Evolutionary conservation across 2,888 invertebrate species (phyloP), one percentile per base, ranked within the genome.

Genomic region (Eilema depressum): DNA sequence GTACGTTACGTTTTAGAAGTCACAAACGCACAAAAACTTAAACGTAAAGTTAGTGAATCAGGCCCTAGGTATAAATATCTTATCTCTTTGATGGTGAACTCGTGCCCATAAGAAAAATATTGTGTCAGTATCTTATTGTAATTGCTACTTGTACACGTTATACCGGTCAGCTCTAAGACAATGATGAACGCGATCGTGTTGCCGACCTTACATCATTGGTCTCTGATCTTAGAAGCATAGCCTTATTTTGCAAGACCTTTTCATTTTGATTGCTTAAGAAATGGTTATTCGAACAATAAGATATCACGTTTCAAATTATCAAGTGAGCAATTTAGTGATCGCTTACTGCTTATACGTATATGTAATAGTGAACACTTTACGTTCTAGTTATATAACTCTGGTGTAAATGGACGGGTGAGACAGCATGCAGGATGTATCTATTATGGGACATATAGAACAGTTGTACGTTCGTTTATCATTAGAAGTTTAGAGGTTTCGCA

Each of bases 141-240:
- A 80, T 81, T 76, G 81, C 81, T 83, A 80, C 79, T 76, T 73
- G 75, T 74, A 77, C 79, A 75, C 65, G 81, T 79, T 77, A 68
- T 72, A 86, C 89, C 86, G 87, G 88, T 88, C 80, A 78, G 56
- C 57, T 62, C 70, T 75, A 83, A 86, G 84, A 88, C 88, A 89
- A 89, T 86, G 81, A 84, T 80, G 80, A 81, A 83, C 82, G 79
- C 72, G 83, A 74, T 73, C 75, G 70, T 69, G 71, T 68, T 78
- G 69, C 72, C 78, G 77, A 84, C 76, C 84, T 90, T 90, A 89
- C 83, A 87, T 91, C 88, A 91, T 86, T 60, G 26, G 59, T 26
- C 25, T 85, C 81, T 76, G 79, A 82, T 82, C 79, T 82, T 78
- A 80, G 78, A 75, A 77, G 77, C 72, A 74, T 81, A 80, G 75